Evolutionary conservation across 2,113 vertebrate genomes (phyloP).

Genomic region (Menura novaehollandiae): DNA sequence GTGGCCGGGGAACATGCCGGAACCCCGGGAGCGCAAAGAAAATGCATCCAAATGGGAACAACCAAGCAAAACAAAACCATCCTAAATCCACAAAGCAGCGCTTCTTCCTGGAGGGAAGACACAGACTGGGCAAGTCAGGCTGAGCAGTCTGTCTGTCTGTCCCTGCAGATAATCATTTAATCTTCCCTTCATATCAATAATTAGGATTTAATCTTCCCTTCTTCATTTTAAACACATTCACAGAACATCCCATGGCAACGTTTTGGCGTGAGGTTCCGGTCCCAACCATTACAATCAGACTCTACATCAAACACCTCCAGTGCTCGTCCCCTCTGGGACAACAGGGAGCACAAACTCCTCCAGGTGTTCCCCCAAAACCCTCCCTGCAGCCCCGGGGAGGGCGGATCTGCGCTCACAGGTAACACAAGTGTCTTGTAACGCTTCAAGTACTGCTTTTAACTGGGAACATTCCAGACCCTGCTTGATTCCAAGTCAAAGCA

Average conservation of each 20-base stretch:
- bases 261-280: background rate
- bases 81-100: background rate
- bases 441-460: background rate
- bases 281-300: background rate
- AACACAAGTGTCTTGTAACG: fast-evolving
- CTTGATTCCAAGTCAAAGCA: background rate
- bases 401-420: background rate
- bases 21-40: background rate
- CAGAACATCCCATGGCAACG: background rate
- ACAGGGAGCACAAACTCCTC: background rate
- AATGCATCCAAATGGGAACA: constrained; percentile 14
- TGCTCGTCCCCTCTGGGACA: background rate
- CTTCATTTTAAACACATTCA: constrained; percentile 30
- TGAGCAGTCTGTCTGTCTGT: background rate
- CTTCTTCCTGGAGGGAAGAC: background rate
- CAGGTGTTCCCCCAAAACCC: background rate
- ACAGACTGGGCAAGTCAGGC: background rate
- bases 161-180: background rate
- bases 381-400: background rate
- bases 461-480: background rate
- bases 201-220: constrained; percentile 19
- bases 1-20: fast-evolving
- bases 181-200: constrained; percentile 29
- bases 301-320: background rate
- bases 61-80: background rate